phyloP scores from a whole-genome alignment of 2,797 vertebrate genomes.

The Acanthis flammea region DNA sequence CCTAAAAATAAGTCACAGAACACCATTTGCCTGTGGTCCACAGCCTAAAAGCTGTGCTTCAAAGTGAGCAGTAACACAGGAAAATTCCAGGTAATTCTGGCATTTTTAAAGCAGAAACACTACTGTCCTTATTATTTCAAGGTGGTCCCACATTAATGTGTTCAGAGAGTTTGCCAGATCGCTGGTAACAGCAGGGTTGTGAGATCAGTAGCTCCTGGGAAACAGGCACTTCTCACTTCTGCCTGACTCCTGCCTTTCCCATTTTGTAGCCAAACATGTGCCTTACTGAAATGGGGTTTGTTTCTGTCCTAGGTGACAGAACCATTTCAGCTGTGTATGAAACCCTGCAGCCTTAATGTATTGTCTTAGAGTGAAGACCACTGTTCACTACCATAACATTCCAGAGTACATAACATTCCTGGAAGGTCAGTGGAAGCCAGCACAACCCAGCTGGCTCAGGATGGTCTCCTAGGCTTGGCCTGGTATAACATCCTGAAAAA shows the following conservation, averaged over 20 bases:
- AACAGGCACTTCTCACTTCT: background rate
- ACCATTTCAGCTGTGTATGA: background rate
- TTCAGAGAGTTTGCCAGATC: background rate
- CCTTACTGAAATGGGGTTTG: conserved; percentile 10
- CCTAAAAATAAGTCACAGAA: background rate
- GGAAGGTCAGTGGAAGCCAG: background rate
- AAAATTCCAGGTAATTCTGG: background rate
- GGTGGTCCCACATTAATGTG: background rate
- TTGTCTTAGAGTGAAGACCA: background rate
- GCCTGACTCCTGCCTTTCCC: background rate
- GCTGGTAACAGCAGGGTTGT: fast-evolving
- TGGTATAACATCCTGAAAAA: background rate
- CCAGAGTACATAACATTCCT: background rate
- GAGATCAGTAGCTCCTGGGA: background rate
- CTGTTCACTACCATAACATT: background rate
- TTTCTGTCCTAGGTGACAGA: background rate
- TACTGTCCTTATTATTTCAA: background rate
- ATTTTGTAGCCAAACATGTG: background rate
- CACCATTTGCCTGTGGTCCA: background rate
- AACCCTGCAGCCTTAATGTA: background rate
- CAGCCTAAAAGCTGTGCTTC: background rate
- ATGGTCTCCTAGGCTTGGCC: background rate
- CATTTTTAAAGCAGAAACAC: background rate
- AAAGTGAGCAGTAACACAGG: background rate
- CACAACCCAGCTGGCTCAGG: background rate